Base-by-base conservation (phyloP, 2,113 vertebrate species). In the Ciconia boyciana region DNA sequence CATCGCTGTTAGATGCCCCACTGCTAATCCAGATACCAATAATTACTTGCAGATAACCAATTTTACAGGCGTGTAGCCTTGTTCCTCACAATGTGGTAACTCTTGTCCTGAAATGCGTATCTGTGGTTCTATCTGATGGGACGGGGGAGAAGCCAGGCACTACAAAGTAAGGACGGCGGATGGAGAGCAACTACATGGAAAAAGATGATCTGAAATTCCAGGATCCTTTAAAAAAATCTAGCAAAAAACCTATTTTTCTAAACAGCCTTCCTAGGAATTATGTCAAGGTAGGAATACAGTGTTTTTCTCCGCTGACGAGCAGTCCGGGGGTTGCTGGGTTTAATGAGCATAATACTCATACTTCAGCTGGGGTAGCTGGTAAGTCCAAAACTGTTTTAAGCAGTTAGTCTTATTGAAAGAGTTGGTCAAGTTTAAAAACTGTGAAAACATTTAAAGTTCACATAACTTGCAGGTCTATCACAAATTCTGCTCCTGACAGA, bases 381-480 rank as follows among this genome's bases (percentile, higher is more conserved):
- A 81, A 94, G 58, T 12, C 60, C 90, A 60, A 74, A 72, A 29
- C 48, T 6, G 1, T 83, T 20, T 31, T 17, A n/a, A 62, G 55
- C 62, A 51, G 48, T 39, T 54, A 32, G 32, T 55, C 70, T 94
- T 72, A 51, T 28, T 41, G 79, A 94, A 87, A 91, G 77, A 66
- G 69, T 46, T 79, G 87, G 48, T 79, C 72, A 58, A 75, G 39
- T 48, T 83, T 74, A 89, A 87, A 83, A 95, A 97, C 93, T 96
- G 95, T 96, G 96, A 94, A 97, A 98, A 97, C 83, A 93, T 54
- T 96, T 91, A 14, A 72, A 93, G 46, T 44, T 83, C 72, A 61
- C 60, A n/a, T 49, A 91, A 97, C 91, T 97, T 83, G 58, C 92
- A 92, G 98, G 97, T 98, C 97, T 98, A 94, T 90, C 97, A 90